Conservation (phyloP, 2,888 invertebrate genomes). For the Sialis fuliginosa region DNA sequence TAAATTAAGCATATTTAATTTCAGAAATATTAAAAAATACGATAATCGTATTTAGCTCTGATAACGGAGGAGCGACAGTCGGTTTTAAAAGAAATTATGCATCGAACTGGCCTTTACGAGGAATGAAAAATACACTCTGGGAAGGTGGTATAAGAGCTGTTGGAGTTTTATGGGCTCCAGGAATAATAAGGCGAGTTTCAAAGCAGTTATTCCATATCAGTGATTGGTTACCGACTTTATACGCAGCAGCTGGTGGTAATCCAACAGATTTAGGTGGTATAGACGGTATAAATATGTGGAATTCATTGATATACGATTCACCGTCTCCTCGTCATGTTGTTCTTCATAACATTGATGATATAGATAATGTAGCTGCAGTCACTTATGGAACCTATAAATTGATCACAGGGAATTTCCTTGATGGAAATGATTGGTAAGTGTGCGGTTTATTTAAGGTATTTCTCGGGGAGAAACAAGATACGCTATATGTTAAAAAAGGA, state of each 20-base stretch:
- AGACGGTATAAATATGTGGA: constrained; percentile 68
- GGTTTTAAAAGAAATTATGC: constrained; percentile 22
- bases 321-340: constrained; percentile 43
- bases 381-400: constrained; percentile 62
- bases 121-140: constrained; percentile 83
- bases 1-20: constrained; percentile 9
- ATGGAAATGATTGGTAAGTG: constrained; percentile 24
- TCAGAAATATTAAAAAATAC: constrained; percentile 57
- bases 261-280: constrained; percentile 22
- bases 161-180: constrained; percentile 62
- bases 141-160: constrained; percentile 83
- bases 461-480: too few relatives aligned
- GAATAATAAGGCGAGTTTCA: constrained; percentile 42
- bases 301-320: constrained; percentile 39
- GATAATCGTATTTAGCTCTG: constrained; percentile 76
- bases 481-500: too few relatives aligned
- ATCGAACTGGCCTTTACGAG: constrained; percentile 66
- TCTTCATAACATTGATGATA: constrained; percentile 79
- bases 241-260: constrained; percentile 48
- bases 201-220: constrained; percentile 57
- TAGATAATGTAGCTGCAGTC: constrained; percentile 48
- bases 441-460: too few relatives aligned
- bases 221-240: constrained; percentile 80
- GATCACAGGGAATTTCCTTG: constrained; percentile 35
- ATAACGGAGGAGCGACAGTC: constrained; percentile 77